A percentile compares a stretch with the other conserved stretches of the same genome.
Conservation (phyloP, 2,888 invertebrate species). For the Lasioglossum pauxillum region DNA sequence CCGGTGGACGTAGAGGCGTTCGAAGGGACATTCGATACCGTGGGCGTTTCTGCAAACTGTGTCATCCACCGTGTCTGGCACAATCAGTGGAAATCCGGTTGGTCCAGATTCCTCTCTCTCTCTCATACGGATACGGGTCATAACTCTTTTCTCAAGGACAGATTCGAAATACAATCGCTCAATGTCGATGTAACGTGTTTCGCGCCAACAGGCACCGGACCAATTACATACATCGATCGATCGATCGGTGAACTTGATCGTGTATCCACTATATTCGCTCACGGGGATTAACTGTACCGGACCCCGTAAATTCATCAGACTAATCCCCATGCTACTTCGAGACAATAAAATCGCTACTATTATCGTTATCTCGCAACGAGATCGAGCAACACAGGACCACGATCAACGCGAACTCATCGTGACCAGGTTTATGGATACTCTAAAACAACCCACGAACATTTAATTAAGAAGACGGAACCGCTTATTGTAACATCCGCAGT, state of each 20-base stretch:
- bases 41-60: conserved; percentile 75
- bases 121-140: conserved; percentile 40
- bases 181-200: conserved; percentile 44
- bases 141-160: conserved; percentile 62
- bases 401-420: neutral
- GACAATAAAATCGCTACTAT: neutral
- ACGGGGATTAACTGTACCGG: conserved; percentile 14
- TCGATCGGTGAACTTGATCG: conserved; percentile 20
- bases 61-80: conserved; percentile 66
- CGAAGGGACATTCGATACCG: conserved; percentile 67
- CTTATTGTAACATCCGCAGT: neutral
- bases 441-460: neutral
- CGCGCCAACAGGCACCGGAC: conserved; percentile 10
- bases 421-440: neutral
- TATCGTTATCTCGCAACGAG: neutral
- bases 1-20: conserved; percentile 66
- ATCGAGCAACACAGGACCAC: neutral
- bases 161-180: conserved; percentile 57
- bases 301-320: conserved; percentile 13
- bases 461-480: neutral
- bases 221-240: conserved; percentile 22
- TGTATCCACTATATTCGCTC: conserved; percentile 7
- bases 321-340: neutral
- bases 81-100: conserved; percentile 74
- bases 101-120: conserved; percentile 69